Base-by-base conservation (phyloP, 2,888 invertebrate species). In the Bursaphelenchus okinawaensis region DNA sequence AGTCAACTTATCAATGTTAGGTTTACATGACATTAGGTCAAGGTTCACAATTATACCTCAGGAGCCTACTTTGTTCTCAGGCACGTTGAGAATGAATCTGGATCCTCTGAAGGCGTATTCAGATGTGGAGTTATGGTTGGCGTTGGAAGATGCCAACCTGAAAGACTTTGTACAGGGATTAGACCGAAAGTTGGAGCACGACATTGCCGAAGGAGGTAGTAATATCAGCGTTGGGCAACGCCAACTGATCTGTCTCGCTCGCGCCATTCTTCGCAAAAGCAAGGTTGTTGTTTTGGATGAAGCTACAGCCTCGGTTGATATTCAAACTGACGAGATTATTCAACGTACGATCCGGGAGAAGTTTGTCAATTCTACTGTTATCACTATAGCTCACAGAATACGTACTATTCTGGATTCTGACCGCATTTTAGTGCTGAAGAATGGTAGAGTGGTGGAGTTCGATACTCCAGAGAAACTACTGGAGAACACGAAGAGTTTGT, bases 381-480 rank as follows among this genome's bases (percentile, higher is more conserved):
- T 78, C n/a, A 72, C 77, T 12, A 77, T 78, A 55, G 93, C 93
- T 29, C 93, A 93, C 86, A 88, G 93, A 20, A 87, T 93, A 68
- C 92, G 92, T 84, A 93, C 93, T 23, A 92, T 93, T 75, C 88
- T 93, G 87, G 92, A 92, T 85, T 91, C 90, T 31, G 90, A 91
- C 78, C 75, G 76, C 69, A 81, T 85, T 31, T 76, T 85, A 73
- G 85, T 85, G 4, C 72, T 85, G 29, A 84, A 84, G 64, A 75
- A 81, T 50, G 85, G 85, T 12, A 62, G 74, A 9, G 74, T 85
- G 4, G 78, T 74, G 54, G 85, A 85, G 72, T 84, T 84, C 74
- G 84, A 84, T 70, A 75, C 81, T 6, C 85, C 85, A 4, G 62
- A 75, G 26, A 75, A 67, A 20, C 70, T 85, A 19, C 73, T 85